phyloP scores from a whole-genome alignment of 1,140 invertebrate genomes.

The Galendromus occidentalis region DNA sequence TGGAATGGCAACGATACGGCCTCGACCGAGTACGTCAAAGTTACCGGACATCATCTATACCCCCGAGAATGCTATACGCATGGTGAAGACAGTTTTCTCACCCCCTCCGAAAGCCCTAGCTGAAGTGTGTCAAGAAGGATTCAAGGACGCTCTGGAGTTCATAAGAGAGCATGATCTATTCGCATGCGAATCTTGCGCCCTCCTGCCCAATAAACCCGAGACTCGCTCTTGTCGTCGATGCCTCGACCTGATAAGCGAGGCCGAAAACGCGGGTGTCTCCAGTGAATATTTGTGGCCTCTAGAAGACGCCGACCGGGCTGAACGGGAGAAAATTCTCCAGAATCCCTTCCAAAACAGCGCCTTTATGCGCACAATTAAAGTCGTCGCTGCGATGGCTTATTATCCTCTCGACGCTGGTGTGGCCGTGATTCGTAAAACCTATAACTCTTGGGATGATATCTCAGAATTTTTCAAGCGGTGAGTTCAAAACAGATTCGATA shows the following conservation, averaged over 20 bases:
- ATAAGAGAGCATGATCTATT: neutral
- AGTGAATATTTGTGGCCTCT: neutral
- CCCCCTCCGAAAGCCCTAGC: neutral
- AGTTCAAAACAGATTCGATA: neutral
- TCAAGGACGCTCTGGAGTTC: neutral
- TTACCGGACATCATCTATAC: neutral
- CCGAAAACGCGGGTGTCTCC: neutral
- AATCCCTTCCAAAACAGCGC: neutral
- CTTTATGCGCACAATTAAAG: neutral
- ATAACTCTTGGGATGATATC: neutral
- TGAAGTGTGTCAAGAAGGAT: neutral
- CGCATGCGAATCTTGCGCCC: neutral
- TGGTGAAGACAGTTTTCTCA: neutral
- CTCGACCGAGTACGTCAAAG: neutral
- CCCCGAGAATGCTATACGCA: neutral
- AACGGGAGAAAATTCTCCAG: neutral
- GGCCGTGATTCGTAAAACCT: neutral
- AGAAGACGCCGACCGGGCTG: neutral
- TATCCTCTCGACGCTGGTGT: neutral
- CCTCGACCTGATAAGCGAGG: neutral
- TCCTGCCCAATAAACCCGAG: neutral
- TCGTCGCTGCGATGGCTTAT: neutral
- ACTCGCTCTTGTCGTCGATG: neutral
- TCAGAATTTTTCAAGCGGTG: neutral
- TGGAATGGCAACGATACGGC: constrained; percentile 16